These are phyloP conservation scores for Melieria crassipennis DNA, from an alignment of 2,888 invertebrate species.

Conservation along the genomic window DNA sequence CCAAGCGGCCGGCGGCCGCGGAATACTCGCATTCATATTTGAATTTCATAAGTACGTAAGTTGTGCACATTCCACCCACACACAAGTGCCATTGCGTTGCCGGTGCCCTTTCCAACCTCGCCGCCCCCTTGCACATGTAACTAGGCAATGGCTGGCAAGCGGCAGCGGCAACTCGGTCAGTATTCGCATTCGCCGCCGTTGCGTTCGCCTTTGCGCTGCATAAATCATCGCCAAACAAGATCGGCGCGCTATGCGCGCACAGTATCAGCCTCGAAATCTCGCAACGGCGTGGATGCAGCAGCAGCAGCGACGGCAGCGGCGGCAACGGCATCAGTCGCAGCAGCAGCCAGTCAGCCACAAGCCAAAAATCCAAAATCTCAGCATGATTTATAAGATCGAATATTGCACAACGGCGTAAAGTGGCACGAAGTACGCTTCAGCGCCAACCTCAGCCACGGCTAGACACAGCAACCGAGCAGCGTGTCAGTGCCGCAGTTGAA, in stretches of 20 bases:
- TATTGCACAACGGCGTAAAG: constrained; percentile 41
- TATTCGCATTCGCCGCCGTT: constrained; percentile 22
- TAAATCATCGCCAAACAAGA: constrained; percentile 35
- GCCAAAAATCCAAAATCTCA: constrained; percentile 40
- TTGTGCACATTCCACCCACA: too few species aligned
- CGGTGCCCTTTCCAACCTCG: too few species aligned
- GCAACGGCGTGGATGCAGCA: background rate
- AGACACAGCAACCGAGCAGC: background rate
- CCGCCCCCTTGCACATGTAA: too few species aligned
- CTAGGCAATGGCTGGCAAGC: too few species aligned
- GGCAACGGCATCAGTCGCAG: constrained; percentile 2
- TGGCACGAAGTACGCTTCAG: constrained; percentile 41
- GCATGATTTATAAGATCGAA: constrained; percentile 47
- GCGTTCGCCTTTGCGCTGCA: constrained; percentile 27
- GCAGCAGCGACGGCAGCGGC: background rate
- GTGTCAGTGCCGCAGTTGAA: background rate
- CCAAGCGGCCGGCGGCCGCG: too few species aligned
- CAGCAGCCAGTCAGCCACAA: constrained; percentile 26
- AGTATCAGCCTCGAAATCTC: constrained; percentile 29
- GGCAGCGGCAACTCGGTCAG: constrained; percentile 27
- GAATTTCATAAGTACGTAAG: too few species aligned
- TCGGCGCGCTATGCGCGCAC: constrained; percentile 29
- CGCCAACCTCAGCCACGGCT: constrained; percentile 7
- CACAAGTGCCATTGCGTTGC: too few species aligned
- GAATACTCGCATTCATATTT: too few species aligned